Evolutionary conservation across 2,888 invertebrate genomes (phyloP), one percentile per base, ranked within the genome.

Genomic region (Scaptomyza caliginosa): DNA sequence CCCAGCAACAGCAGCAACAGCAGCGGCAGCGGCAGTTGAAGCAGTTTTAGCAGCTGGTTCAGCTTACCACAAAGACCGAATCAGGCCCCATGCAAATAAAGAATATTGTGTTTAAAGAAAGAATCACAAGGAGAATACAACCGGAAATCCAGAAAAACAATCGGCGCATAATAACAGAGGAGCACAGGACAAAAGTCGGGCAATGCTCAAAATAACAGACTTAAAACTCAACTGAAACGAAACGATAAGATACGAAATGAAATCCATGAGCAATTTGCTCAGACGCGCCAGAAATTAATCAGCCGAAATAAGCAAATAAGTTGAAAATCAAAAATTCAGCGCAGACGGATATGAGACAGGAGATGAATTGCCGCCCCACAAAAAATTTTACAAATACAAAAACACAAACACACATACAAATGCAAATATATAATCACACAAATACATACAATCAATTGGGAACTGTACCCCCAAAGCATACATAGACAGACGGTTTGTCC

Each of bases 291-390:
- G 62, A 76, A 76, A 62, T 64, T 57, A 76, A 74, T 74, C 74
- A 64, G 56, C 19, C 34, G 26, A 63, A 57, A 68, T 42, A 52
- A 52, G 26, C 63, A 56, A 73, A 67, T 46, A 32, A 64, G 58
- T 45, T 17, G 63, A 59, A 76, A 67, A 55, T 42, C 49, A 36
- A 58, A 69, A 59, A 46, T 21, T 46, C 19, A 8, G 6, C 57
- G 32, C 42, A 34, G 54, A 42, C 84, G 86, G 86, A 84, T 80
- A 84, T 86, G 72, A 77, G 60, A 74, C 86, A 86, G 81, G 84
- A 81, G 81, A 81, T 81, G 86, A 67, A 65, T 68, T 66, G 77
- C 56, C 85, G 81, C 50, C 71, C 56, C 45, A 46, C 19, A 48
- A n/a, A n/a, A n/a, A n/a, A n/a, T n/a, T n/a, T n/a, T 40, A 32